Conservation (phyloP, 2,797 vertebrate genomes). For the Distichodus sexfasciatus region DNA sequence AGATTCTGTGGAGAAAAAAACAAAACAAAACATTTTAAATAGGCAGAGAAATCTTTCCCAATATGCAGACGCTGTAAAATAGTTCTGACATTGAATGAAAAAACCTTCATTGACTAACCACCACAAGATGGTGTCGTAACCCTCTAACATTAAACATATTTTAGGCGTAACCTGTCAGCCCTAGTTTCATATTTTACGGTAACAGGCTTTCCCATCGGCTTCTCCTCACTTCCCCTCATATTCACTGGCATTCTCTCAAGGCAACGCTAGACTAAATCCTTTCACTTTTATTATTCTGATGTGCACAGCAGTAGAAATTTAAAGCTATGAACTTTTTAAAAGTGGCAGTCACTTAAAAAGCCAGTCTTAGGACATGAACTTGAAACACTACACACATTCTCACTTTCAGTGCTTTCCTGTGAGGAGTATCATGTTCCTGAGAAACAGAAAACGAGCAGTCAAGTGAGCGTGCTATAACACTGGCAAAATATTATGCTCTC, state of each 20-base stretch:
- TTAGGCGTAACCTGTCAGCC: background rate
- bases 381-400: background rate
- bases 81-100: background rate
- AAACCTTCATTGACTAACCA: background rate
- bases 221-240: background rate
- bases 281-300: background rate
- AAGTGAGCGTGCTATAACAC: background rate
- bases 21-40: too few species aligned
- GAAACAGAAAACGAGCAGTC: conserved; percentile 1
- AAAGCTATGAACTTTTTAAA: conserved; percentile 22
- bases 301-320: conserved; percentile 11
- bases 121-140: conserved; percentile 32
- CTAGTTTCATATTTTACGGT: background rate
- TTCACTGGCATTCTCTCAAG: background rate
- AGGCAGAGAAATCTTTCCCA: too few species aligned
- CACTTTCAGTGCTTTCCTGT: conserved; percentile 17
- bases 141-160: background rate
- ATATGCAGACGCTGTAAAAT: too few species aligned
- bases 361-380: background rate
- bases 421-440: conserved; percentile 20
- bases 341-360: conserved; percentile 5
- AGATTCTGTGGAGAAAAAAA: too few species aligned
- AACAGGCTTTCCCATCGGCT: background rate
- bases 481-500: too few species aligned
- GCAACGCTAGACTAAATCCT: conserved; percentile 1